phyloP scores from a whole-genome alignment of 2,113 vertebrate species.

The Dascyllus trimaculatus region DNA sequence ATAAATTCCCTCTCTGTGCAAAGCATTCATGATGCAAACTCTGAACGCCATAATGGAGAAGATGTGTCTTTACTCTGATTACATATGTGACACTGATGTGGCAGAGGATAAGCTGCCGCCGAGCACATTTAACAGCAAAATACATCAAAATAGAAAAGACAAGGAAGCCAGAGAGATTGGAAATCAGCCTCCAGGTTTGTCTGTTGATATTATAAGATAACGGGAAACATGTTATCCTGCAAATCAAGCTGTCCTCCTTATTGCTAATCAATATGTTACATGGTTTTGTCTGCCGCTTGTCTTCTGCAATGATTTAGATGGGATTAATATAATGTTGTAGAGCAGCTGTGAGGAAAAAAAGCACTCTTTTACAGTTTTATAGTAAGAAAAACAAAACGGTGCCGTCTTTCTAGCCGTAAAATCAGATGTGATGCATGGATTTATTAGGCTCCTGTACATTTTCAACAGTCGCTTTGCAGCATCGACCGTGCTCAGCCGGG shows the following conservation, averaged over 20 bases:
- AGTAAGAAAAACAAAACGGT: not conserved
- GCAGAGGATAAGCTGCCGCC: not conserved
- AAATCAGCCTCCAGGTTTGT: not conserved
- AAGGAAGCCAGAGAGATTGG: not conserved
- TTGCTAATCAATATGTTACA: slow-evolving; percentile 2
- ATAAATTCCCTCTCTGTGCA: no score
- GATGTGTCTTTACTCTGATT: slow-evolving; percentile 35
- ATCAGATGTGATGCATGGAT: no score
- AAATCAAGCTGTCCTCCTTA: not conserved
- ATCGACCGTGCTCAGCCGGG: no score
- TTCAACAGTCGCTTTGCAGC: no score
- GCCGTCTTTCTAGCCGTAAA: not conserved
- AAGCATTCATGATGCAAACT: not conserved
- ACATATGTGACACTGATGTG: slow-evolving; percentile 19
- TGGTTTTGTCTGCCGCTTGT: not conserved
- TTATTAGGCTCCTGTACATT: no score
- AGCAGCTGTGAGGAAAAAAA: not conserved
- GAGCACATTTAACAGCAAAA: not conserved
- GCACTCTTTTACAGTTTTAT: no score
- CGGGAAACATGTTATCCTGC: not conserved
- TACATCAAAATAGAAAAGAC: not conserved
- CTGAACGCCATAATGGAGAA: not conserved
- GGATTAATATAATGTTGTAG: not conserved
- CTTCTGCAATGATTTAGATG: not conserved
- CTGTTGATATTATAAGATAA: slow-evolving; percentile 15